Evolutionary conservation across 2,888 invertebrate species (phyloP).

Genomic region (Lymantria dispar): DNA sequence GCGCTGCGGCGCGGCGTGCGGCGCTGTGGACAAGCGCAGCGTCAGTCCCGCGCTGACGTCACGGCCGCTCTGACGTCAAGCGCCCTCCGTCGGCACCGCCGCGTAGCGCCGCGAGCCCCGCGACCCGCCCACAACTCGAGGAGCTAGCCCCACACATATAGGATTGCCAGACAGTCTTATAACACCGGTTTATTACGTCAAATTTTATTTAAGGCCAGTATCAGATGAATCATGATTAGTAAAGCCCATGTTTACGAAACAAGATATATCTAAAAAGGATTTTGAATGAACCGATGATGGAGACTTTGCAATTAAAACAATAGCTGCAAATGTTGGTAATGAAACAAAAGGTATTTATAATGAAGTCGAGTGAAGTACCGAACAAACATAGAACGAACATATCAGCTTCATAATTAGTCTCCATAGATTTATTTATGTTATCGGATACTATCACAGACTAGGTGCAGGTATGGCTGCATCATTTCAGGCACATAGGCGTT

Average conservation of each 20-base stretch:
- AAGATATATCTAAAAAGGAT: neutral
- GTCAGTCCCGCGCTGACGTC: constrained; percentile 27
- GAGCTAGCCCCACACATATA: constrained; percentile 57
- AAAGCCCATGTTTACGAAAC: neutral
- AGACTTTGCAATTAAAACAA: neutral
- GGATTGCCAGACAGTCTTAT: constrained; percentile 55
- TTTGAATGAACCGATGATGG: neutral
- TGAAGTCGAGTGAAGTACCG: no score
- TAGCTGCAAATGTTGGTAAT: neutral
- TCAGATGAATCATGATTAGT: neutral
- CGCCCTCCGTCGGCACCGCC: constrained; percentile 53
- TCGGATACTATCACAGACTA: no score
- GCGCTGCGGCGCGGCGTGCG: constrained; percentile 78
- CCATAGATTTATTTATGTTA: no score
- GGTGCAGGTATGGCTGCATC: no score
- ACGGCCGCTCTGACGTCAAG: constrained; percentile 33
- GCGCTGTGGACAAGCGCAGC: constrained; percentile 79
- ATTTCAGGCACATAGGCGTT: no score
- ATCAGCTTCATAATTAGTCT: no score
- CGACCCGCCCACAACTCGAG: constrained; percentile 35
- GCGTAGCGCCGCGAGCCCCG: constrained; percentile 51
- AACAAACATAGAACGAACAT: no score
- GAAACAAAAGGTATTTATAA: no score
- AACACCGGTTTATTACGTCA: constrained; percentile 8
- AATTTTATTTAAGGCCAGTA: no score